phyloP scores from a whole-genome alignment of 2,888 invertebrate genomes.

The Pterobdella sp. region DNA sequence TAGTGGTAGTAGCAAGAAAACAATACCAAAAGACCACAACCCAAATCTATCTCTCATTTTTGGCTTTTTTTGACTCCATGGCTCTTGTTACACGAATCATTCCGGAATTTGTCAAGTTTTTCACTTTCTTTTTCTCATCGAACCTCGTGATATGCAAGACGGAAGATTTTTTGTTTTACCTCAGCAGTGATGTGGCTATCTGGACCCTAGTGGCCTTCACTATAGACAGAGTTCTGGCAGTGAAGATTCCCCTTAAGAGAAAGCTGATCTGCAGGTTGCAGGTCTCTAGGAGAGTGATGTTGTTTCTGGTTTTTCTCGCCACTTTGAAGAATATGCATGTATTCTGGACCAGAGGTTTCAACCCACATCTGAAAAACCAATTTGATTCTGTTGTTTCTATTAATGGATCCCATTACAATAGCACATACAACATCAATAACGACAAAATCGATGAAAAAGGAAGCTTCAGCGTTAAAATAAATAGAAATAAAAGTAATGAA shows the following conservation, averaged over 20 bases:
- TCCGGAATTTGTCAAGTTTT: constrained; percentile 37
- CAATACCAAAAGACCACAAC: constrained; percentile 37
- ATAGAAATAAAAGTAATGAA: background rate
- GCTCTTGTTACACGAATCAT: constrained; percentile 37
- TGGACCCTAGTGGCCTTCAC: constrained; percentile 48
- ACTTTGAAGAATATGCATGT: constrained; percentile 43
- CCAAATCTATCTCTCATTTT: constrained; percentile 36
- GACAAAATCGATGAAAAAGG: background rate
- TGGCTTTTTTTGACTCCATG: constrained; percentile 37
- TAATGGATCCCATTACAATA: background rate
- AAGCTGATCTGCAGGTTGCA: constrained; percentile 40
- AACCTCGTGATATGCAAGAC: constrained; percentile 42
- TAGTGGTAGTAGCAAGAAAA: constrained; percentile 36
- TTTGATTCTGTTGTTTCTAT: background rate
- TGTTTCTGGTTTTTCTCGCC: constrained; percentile 36
- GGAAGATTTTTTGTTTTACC: constrained; percentile 45
- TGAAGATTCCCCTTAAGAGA: constrained; percentile 43
- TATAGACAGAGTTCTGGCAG: constrained; percentile 44
- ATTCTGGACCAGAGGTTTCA: constrained; percentile 41
- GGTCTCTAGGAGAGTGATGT: constrained; percentile 38
- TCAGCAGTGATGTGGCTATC: constrained; percentile 43
- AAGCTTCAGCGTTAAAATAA: background rate
- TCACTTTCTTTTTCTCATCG: background rate
- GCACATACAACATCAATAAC: background rate
- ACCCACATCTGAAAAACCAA: constrained; percentile 21